These are phyloP conservation scores for Anarrhichthys ocellatus DNA, from an alignment of 2,113 vertebrate genomes.

Conservation along the genomic window DNA sequence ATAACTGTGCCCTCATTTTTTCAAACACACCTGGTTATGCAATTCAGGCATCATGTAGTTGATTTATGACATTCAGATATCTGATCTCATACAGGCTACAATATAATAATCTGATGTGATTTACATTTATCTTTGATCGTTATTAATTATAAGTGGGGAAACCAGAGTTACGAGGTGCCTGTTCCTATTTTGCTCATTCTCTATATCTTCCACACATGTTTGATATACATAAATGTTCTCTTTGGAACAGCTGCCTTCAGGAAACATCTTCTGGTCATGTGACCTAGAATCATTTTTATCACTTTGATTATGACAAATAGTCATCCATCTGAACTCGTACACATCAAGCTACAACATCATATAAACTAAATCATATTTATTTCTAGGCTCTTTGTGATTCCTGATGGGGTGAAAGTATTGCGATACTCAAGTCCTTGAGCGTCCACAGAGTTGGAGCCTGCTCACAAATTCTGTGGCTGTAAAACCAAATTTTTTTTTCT, in stretches of 20 bases:
- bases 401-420: neutral
- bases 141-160: neutral
- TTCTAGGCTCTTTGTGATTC: neutral
- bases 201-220: too few species aligned
- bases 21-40: neutral
- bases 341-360: neutral
- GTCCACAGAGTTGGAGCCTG: neutral
- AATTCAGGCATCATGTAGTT: neutral
- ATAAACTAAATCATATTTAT: neutral
- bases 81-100: neutral
- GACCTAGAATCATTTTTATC: neutral
- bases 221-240: neutral
- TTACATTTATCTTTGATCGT: neutral
- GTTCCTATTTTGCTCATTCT: too few species aligned
- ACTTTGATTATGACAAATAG: neutral
- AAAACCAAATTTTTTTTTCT: neutral
- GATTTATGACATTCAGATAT: neutral
- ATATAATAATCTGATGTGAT: neutral
- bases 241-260: neutral
- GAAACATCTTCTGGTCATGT: neutral
- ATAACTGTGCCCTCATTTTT: neutral
- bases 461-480: neutral
- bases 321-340: neutral
- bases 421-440: neutral
- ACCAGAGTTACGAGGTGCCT: neutral